Evolutionary conservation across 1,140 invertebrate species (phyloP).

Genomic region (Cydia pomonella): DNA sequence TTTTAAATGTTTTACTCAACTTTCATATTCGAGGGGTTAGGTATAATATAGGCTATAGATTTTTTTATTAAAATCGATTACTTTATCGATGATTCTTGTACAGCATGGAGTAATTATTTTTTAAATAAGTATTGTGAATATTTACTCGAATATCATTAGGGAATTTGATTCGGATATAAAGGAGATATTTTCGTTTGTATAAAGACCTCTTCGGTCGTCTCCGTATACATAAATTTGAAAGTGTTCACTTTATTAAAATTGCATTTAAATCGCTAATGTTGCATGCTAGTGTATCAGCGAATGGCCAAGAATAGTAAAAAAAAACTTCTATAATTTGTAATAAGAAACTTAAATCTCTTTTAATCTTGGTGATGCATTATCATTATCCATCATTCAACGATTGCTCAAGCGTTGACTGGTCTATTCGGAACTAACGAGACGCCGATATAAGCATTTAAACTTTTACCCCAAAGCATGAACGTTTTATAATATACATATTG

Average conservation of each 20-base stretch:
- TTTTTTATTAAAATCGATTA: conserved; percentile 59
- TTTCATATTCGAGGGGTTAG: conserved; percentile 66
- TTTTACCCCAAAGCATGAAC: conserved; percentile 2
- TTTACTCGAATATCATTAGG: conserved; percentile 77
- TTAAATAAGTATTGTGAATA: conserved; percentile 73
- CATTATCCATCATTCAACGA: conserved; percentile 52
- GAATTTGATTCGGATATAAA: conserved; percentile 64
- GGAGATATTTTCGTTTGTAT: conserved; percentile 53
- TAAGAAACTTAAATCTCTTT: conserved; percentile 45
- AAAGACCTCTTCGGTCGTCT: conserved; percentile 47
- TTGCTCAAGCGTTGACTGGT: conserved; percentile 73
- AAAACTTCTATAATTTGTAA: conserved; percentile 37
- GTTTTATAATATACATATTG: conserved; percentile 15
- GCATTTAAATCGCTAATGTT: conserved; percentile 77
- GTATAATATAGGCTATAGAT: conserved; percentile 59
- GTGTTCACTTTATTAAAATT: conserved; percentile 75
- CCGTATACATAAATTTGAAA: conserved; percentile 72
- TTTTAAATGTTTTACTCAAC: conserved; percentile 72
- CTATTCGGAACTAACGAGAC: conserved; percentile 30
- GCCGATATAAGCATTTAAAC: conserved; percentile 26
- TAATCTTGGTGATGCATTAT: conserved; percentile 36
- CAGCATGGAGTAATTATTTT: conserved; percentile 66
- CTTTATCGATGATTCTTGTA: conserved; percentile 61
- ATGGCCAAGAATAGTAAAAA: conserved; percentile 19
- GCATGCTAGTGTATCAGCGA: conserved; percentile 64